Evolutionary conservation across 2,113 vertebrate genomes (phyloP), one percentile per base, ranked within the genome.

Genomic region (Campylomormyrus tamandua): DNA sequence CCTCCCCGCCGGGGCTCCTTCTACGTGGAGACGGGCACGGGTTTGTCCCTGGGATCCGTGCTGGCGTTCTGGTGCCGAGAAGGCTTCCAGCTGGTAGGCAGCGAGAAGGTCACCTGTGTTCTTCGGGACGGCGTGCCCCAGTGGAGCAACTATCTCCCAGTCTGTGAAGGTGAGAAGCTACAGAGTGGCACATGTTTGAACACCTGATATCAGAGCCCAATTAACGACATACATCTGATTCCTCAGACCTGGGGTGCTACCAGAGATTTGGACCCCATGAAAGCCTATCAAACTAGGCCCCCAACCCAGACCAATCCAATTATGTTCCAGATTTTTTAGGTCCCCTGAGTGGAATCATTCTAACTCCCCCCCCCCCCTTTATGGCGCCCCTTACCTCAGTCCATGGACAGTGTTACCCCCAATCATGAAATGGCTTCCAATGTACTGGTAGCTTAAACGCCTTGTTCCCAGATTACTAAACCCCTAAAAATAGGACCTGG

Each of bases 11-110:
- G 94, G 3, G 95, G 96, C 0, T 96, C 95, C 56, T 95, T 95
- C 93, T 96, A 94, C 0, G 94, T 96, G 9, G 95, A 96, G 89
- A 90, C 49, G 1, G 95, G 95, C n/a, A 93, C 92, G 0, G 95
- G 95, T 0, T 88, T 92, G 58, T 95, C 95, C 0, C 48, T 95
- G 0, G 96, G 95, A 62, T 95, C 93, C 0, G 93, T 93, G 46
- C 77, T 96, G 93, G 92, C 92, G 46, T 96, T 96, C 93, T 96
- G 95, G 96, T 96, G 96, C 90, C 92, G 93, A 3, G 95, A 95
- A n/a, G 96, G 95, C 1, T 96, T 94, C 94, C 96, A 96, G 94
- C 95, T 96, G 93, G 95, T 96, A 9, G 96, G 96, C 92, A 95
- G 94, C 0, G 94, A 95, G 53, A 95, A 93, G 77, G 94, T 96